A percentile compares a stretch with the other conserved stretches of the same genome.
Conservation (phyloP, 2,113 vertebrate species). For the Gavialis gangeticus region DNA sequence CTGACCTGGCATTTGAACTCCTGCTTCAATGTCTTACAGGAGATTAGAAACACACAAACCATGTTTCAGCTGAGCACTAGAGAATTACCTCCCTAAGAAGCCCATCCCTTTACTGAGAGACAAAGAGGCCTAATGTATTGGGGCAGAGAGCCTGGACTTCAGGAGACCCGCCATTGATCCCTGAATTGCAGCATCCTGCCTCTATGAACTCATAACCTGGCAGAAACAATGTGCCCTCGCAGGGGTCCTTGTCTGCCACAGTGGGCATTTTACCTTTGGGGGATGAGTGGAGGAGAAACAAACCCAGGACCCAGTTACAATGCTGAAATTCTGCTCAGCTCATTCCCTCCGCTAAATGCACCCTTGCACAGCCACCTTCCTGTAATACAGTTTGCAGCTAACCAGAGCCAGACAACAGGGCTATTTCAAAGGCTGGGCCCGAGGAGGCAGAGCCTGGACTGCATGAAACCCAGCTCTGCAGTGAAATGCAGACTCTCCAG, state of each 20-base stretch:
- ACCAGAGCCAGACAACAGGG: not conserved
- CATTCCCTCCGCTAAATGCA: not conserved
- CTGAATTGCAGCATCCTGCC: not conserved
- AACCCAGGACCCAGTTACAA: not conserved
- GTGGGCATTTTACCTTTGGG: not conserved
- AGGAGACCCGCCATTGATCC: too few relatives aligned
- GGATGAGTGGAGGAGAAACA: not conserved
- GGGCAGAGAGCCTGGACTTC: too few relatives aligned
- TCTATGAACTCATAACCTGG: not conserved
- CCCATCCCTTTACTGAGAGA: too few relatives aligned
- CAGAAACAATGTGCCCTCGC: not conserved
- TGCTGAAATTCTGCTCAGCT: not conserved
- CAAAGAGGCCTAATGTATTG: too few relatives aligned
- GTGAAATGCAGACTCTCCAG: not conserved
- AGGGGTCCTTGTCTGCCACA: not conserved
- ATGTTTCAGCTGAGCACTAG: too few relatives aligned
- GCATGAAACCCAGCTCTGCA: not conserved
- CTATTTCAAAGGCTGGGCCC: not conserved
- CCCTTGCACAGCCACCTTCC: not conserved
- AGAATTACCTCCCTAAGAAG: too few relatives aligned
- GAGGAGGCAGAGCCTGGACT: not conserved
- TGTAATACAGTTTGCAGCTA: not conserved
- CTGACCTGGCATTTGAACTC: too few relatives aligned
- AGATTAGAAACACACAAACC: too few relatives aligned
- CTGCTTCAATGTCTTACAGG: too few relatives aligned